Percentiles rank a stretch among this genome's conserved stretches.
Evolutionary conservation across 2,888 invertebrate species (phyloP).

Genomic region (Luperina nickerlii): DNA sequence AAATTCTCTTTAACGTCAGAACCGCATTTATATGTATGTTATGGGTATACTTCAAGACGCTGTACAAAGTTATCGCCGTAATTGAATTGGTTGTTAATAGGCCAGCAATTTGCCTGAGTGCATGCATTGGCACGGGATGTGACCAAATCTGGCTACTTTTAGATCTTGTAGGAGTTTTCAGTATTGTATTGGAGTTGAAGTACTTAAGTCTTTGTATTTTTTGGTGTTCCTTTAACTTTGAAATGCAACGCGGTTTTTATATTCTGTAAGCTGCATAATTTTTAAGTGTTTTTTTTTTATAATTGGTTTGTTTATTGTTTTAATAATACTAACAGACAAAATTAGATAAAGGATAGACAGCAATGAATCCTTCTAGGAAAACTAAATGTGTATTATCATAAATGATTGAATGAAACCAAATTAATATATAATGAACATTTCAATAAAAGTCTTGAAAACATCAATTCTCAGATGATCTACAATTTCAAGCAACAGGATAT

Average conservation of each 20-base stretch:
- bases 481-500: constrained; percentile 3
- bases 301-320: too few species aligned
- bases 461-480: background rate
- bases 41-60: constrained; percentile 52
- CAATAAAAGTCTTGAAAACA: background rate
- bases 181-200: constrained; percentile 18
- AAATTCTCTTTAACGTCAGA: background rate
- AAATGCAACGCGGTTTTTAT: background rate
- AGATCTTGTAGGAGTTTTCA: constrained; percentile 13
- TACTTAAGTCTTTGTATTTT: background rate
- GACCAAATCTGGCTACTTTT: constrained; percentile 40
- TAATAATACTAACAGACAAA: background rate
- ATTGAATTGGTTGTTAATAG: constrained; percentile 71
- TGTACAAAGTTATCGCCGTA: constrained; percentile 50
- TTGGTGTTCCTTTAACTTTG: background rate
- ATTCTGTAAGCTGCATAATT: background rate
- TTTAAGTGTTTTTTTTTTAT: background rate
- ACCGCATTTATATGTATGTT: constrained; percentile 47
- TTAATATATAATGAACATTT: background rate
- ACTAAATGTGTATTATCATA: background rate
- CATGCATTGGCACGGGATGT: constrained; percentile 53
- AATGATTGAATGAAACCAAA: background rate
- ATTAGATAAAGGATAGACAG: too few species aligned
- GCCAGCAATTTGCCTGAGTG: constrained; percentile 70
- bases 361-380: background rate